A percentile compares a stretch with the other conserved stretches of the same genome.
Evolutionary conservation across 2,888 invertebrate genomes (phyloP).

Genomic region (Glyphotaelius pellucidus): DNA sequence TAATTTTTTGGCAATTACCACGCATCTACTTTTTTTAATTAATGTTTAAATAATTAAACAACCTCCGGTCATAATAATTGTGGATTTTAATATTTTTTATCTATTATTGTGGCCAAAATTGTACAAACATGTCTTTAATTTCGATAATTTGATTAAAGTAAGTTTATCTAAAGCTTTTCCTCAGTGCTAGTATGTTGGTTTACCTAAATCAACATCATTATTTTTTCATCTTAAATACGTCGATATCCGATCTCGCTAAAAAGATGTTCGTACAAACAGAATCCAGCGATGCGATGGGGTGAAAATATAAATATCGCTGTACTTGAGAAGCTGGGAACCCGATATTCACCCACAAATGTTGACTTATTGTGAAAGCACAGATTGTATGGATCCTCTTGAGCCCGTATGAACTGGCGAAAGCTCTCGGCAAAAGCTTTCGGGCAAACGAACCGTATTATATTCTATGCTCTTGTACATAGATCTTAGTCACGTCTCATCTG

Average conservation of each 20-base stretch:
- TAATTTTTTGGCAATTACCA: no score
- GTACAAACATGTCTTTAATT: no score
- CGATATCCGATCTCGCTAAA: neutral
- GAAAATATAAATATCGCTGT: constrained; percentile 10
- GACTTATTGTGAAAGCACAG: constrained; percentile 48
- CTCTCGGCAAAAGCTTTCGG: constrained; percentile 30
- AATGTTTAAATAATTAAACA: neutral
- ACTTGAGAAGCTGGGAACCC: constrained; percentile 29
- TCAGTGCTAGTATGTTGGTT: neutral
- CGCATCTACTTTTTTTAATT: neutral
- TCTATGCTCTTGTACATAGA: neutral
- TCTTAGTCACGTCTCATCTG: neutral
- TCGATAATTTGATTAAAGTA: neutral
- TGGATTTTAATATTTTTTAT: neutral
- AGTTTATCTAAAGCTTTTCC: neutral
- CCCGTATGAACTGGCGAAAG: constrained; percentile 25
- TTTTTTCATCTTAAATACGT: neutral
- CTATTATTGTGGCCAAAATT: neutral
- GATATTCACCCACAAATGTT: constrained; percentile 43
- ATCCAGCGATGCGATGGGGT: neutral
- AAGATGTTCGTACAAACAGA: neutral
- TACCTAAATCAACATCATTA: neutral
- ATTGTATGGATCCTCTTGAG: constrained; percentile 38
- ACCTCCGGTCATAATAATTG: neutral
- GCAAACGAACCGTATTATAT: constrained; percentile 16